Conservation (phyloP, 1,140 invertebrate species). For the Drosophila prosaltans region DNA sequence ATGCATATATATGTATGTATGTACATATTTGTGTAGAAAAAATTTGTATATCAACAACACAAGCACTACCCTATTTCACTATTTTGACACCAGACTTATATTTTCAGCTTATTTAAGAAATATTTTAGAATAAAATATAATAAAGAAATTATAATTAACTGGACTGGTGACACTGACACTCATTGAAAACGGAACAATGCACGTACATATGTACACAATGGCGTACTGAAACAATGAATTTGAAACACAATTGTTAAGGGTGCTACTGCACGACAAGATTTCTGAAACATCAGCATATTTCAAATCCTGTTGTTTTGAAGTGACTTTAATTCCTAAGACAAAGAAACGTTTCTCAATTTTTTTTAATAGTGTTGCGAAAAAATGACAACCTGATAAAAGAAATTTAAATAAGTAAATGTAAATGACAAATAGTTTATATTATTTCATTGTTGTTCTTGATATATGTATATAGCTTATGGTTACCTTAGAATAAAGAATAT, state of each 20-base stretch:
- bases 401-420: too few relatives aligned
- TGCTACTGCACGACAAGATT: conserved; percentile 31
- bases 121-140: conserved; percentile 62
- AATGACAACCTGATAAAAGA: too few relatives aligned
- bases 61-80: conserved; percentile 37
- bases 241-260: conserved; percentile 45
- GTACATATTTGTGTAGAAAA: conserved; percentile 36
- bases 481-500: too few relatives aligned
- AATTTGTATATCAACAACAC: conserved; percentile 23
- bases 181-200: conserved; percentile 61
- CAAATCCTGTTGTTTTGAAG: neutral
- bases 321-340: neutral
- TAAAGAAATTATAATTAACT: conserved; percentile 65
- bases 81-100: conserved; percentile 24
- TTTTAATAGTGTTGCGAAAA: too few relatives aligned
- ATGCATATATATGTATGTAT: conserved; percentile 46
- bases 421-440: too few relatives aligned
- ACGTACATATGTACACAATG: conserved; percentile 29
- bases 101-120: conserved; percentile 38
- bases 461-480: too few relatives aligned
- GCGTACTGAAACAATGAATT: conserved; percentile 59
- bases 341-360: too few relatives aligned
- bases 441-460: too few relatives aligned
- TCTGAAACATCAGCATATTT: neutral
- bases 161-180: conserved; percentile 63